Percentiles rank a stretch among this genome's conserved stretches.
phyloP scores from a whole-genome alignment of 2,888 invertebrate genomes.

The Drosophila nr. medialis region DNA sequence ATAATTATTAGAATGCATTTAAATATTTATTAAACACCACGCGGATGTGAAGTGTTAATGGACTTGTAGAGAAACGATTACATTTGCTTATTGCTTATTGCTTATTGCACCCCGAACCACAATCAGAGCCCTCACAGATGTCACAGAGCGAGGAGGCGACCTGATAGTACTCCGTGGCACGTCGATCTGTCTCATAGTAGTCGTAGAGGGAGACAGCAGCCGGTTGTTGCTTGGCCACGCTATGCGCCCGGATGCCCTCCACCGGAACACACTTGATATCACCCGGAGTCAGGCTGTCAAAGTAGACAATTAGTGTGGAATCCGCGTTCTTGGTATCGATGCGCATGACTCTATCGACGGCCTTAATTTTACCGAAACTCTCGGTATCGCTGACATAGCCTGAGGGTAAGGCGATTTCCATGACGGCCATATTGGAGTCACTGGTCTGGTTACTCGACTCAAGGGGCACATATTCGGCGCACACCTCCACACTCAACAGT shows the following conservation, averaged over 20 bases:
- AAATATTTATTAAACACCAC: conserved; percentile 20
- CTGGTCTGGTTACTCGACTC: conserved; percentile 82
- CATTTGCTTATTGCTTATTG: conserved; percentile 55
- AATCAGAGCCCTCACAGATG: conserved; percentile 90
- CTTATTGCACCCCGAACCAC: conserved; percentile 78
- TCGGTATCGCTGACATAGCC: conserved; percentile 94
- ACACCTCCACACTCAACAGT: conserved; percentile 92
- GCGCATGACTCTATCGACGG: conserved; percentile 86
- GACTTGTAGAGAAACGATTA: background rate
- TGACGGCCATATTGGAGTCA: conserved; percentile 94
- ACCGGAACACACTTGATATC: conserved; percentile 92
- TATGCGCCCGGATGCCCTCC: conserved; percentile 92
- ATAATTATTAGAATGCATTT: conserved; percentile 10
- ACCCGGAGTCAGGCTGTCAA: conserved; percentile 87
- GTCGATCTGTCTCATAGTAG: conserved; percentile 92
- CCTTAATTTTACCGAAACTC: conserved; percentile 87
- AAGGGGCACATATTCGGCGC: conserved; percentile 87
- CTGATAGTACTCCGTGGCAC: conserved; percentile 79
- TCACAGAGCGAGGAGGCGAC: conserved; percentile 90
- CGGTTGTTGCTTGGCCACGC: conserved; percentile 94
- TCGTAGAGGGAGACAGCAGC: conserved; percentile 94
- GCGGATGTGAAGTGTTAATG: background rate
- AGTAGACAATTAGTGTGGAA: conserved; percentile 88
- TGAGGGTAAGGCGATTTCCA: conserved; percentile 95
- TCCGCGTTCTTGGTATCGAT: conserved; percentile 89